Percentiles rank a stretch among this genome's conserved stretches.
phyloP scores from a whole-genome alignment of 2,888 invertebrate species.

The Eudasyphora cyanicolor region DNA sequence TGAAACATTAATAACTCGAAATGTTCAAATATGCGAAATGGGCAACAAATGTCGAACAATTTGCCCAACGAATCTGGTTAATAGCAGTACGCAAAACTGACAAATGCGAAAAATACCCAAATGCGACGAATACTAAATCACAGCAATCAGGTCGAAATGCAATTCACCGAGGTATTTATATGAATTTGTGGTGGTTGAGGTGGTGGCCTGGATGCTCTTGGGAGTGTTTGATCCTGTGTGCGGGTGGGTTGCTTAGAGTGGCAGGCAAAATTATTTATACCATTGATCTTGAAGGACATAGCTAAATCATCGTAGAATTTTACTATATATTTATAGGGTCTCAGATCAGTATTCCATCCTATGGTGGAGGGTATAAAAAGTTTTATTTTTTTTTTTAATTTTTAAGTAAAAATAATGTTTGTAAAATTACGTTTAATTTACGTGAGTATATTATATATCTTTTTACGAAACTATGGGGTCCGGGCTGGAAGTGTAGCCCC shows the following conservation, averaged over 20 bases:
- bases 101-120: not conserved
- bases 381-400: too few relatives aligned
- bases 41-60: constrained; percentile 1
- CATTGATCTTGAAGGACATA: too few relatives aligned
- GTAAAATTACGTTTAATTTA: too few relatives aligned
- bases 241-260: too few relatives aligned
- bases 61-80: constrained; percentile 38
- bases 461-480: too few relatives aligned
- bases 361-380: too few relatives aligned
- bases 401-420: too few relatives aligned
- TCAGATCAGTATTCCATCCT: too few relatives aligned
- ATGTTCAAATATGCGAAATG: constrained; percentile 11
- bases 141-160: not conserved
- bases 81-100: constrained; percentile 2
- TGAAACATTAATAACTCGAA: constrained; percentile 49
- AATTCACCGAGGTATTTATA: constrained; percentile 5
- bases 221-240: not conserved
- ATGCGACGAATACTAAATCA: constrained; percentile 33
- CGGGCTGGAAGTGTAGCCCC: too few relatives aligned
- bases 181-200: not conserved
- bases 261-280: not conserved
- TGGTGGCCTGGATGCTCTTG: not conserved
- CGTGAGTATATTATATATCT: too few relatives aligned
- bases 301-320: too few relatives aligned
- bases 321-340: too few relatives aligned